Evolutionary conservation across 2,797 vertebrate genomes (phyloP), one percentile per base, ranked within the genome.

Genomic region (Anabacerthia variegaticeps): DNA sequence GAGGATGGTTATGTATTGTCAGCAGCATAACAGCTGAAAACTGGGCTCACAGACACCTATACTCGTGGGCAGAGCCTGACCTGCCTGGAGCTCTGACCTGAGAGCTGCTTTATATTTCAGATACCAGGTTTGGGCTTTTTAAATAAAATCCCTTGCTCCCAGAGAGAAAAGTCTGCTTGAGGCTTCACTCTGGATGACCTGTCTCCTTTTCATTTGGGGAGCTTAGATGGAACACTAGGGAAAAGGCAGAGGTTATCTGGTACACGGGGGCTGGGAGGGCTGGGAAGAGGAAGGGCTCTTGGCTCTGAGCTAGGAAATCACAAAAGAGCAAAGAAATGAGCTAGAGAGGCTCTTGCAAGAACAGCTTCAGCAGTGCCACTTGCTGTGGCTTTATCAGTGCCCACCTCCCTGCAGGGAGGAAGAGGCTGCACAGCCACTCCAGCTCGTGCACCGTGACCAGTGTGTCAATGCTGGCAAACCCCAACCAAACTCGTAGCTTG

Each of bases 41-140:
- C 2, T 5, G 26, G 54, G 17, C 18, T 87, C 4, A 41, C 0
- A 1, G 11, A 51, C 51, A 17, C 36, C 14, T 16, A 22, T 63
- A 56, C 30, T 93, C 6, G 2, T 44, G 24, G 51, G 8, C 46
- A 76, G 36, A 76, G 36, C 48, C n/a, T 63, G 30, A 37, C 26
- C 32, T 85, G 39, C 39, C 51, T 34, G 21, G 28, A 91, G 10
- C 14, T 54, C 26, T 88, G 48, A 52, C 67, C 32, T 52, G 56
- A 61, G 32, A 77, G 19, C 37, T 73, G 4, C 51, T 75, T 93
- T 91, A 41, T 66, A 3, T 68, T 7, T 68, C 88, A 76, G 24
- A 17, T 73, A 54, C 28, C 30, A 69, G 16, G 3, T 77, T 85
- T 69, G 32, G 14, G 10, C 34, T 68, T 79, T 73, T 62, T 4